These are phyloP conservation scores for Campoletis raptor DNA, from an alignment of 2,888 invertebrate genomes.

Conservation along the genomic window DNA sequence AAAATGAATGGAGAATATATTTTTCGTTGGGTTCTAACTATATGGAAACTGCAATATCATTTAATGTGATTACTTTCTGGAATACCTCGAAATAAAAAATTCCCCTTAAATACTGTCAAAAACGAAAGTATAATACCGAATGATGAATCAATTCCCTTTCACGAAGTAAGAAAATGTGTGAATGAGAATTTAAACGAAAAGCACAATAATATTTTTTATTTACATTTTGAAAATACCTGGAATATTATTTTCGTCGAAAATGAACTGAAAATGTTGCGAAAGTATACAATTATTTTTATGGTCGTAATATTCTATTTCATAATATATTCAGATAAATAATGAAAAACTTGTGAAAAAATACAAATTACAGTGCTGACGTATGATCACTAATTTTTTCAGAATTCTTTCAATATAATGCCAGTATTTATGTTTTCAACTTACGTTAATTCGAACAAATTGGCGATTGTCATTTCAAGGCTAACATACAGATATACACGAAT, in stretches of 20 bases:
- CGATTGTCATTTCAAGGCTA: not conserved
- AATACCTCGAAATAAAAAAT: not conserved
- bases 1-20: too few species aligned
- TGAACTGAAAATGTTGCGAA: not conserved
- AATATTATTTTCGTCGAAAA: not conserved
- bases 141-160: not conserved
- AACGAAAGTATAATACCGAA: not conserved
- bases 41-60: too few species aligned
- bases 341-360: not conserved
- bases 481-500: not conserved
- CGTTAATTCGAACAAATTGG: slow-evolving; percentile 1
- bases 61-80: too few species aligned
- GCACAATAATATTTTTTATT: too few species aligned
- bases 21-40: too few species aligned
- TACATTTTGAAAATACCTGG: slow-evolving; percentile 1
- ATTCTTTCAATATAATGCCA: too few species aligned
- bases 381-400: not conserved
- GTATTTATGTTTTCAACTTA: not conserved
- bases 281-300: not conserved
- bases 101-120: not conserved
- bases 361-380: not conserved
- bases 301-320: too few species aligned
- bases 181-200: not conserved
- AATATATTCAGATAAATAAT: not conserved
- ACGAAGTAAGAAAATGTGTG: not conserved